Evolutionary conservation across 2,113 vertebrate genomes (phyloP), one percentile per base, ranked within the genome.

Genomic region (Orthochromis malagaraziensis): DNA sequence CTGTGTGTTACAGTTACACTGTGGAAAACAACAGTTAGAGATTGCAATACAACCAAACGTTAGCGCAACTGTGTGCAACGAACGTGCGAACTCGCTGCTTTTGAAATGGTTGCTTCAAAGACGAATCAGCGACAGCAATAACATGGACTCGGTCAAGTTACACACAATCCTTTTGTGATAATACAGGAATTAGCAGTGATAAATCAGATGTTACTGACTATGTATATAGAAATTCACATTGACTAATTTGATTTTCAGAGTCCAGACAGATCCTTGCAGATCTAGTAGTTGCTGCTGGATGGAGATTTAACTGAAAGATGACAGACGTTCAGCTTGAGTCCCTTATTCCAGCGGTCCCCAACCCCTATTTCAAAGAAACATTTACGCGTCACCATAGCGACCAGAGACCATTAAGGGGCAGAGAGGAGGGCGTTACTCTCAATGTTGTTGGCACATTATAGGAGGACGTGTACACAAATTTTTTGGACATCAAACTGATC

Each of bases 51-150:
- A 47, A 47, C 40, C 40, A 29, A 45, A 47, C 1, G 1, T 45
- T 26, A 73, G 0, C 3, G 0, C 6, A 0, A 45, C 65, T 26
- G 2, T 45, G 68, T 26, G 40, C 38, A 29, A 17, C 21, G 1
- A 73, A 73, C 14, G 1, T 45, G 40, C 14, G 0, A 73, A 42
- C 21, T 45, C 4, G 21, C 21, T 45, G 38, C 13, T 45, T 73
- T 45, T 26, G 21, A 26, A 42, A 45, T 6, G 21, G 21, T 73
- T 45, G 21, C 68, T 73, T 73, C 13, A 45, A 73, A 45, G 68
- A 45, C 4, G 3, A 45, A 2, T 45, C 8, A 26, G 68, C 8
- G 1, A 73, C 68, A 26, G 21, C 68, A 73, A 45, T 16, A 45
- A 73, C 0, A 42, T 45, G 21, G 68, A 45, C 13, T 73, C 38